A percentile compares a stretch with the other conserved stretches of the same genome.
Evolutionary conservation across 2,113 vertebrate genomes (phyloP).

Genomic region (Dolichallabes microphthalmus): DNA sequence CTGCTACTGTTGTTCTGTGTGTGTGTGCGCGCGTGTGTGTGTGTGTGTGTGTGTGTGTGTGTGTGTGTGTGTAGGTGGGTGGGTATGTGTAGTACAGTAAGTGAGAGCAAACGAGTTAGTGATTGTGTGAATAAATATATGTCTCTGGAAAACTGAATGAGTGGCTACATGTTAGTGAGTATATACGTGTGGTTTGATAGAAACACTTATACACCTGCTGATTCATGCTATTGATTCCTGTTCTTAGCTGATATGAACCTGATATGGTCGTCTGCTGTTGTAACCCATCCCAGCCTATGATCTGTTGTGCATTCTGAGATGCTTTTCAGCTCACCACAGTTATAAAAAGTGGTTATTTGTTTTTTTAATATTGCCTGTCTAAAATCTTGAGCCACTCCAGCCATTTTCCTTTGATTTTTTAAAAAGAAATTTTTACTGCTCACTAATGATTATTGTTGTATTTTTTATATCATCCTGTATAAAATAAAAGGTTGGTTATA

Average conservation of each 20-base stretch:
- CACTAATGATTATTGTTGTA: neutral
- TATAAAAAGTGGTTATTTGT: neutral
- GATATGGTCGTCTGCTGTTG: neutral
- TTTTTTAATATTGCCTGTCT: neutral
- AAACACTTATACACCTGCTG: neutral
- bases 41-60: constrained; percentile 2
- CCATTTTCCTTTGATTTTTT: neutral
- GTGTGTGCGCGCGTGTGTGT: neutral
- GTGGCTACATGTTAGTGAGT: neutral
- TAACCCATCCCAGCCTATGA: neutral
- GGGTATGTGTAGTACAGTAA: too few relatives aligned
- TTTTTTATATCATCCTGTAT: neutral
- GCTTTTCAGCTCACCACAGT: neutral
- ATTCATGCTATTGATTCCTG: neutral
- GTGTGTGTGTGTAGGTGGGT: too few relatives aligned
- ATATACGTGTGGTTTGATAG: neutral
- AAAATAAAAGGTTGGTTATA: too few relatives aligned
- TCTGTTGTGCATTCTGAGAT: neutral
- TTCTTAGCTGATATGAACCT: neutral
- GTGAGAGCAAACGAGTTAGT: neutral
- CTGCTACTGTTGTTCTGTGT: constrained; percentile 12
- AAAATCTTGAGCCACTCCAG: neutral
- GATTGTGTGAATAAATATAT: neutral
- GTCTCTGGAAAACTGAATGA: neutral
- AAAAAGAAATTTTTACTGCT: neutral